These are phyloP conservation scores for Prenolepis imparis DNA, from an alignment of 2,888 invertebrate genomes.

Conservation along the genomic window DNA sequence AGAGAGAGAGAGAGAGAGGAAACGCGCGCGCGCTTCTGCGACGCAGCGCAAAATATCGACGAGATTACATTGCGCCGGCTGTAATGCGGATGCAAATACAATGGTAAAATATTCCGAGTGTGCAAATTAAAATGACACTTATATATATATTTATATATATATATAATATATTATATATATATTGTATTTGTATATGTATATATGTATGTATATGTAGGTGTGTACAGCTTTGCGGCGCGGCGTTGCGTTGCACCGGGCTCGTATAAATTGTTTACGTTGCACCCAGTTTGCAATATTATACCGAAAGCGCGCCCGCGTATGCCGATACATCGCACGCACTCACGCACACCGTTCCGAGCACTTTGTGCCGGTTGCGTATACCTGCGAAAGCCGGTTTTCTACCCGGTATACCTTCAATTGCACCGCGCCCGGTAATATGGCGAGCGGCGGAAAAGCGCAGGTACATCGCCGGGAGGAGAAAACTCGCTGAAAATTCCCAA, in stretches of 20 bases:
- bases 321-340: conserved; percentile 46
- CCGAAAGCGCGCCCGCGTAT: conserved; percentile 67
- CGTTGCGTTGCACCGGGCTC: conserved; percentile 62
- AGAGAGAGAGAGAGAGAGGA: conserved; percentile 62
- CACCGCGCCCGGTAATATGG: conserved; percentile 67
- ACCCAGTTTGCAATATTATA: conserved; percentile 80
- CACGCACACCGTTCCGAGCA: conserved; percentile 45
- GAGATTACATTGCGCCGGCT: conserved; percentile 84
- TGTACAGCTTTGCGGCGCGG: conserved; percentile 67
- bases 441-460: conserved; percentile 50
- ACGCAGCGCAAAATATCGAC: conserved; percentile 84
- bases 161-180: conserved; percentile 73
- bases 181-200: conserved; percentile 20
- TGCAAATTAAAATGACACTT: conserved; percentile 85
- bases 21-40: conserved; percentile 69
- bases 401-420: conserved; percentile 70
- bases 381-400: conserved; percentile 57
- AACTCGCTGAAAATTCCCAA: conserved; percentile 80
- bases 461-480: conserved; percentile 68
- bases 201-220: conserved; percentile 73
- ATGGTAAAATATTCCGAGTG: conserved; percentile 85
- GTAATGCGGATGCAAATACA: conserved; percentile 85
- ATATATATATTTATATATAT: conserved; percentile 79
- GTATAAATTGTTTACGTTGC: conserved; percentile 84
- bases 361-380: conserved; percentile 54